Conservation (phyloP, 2,113 vertebrate species). For the Malurus elegans region DNA sequence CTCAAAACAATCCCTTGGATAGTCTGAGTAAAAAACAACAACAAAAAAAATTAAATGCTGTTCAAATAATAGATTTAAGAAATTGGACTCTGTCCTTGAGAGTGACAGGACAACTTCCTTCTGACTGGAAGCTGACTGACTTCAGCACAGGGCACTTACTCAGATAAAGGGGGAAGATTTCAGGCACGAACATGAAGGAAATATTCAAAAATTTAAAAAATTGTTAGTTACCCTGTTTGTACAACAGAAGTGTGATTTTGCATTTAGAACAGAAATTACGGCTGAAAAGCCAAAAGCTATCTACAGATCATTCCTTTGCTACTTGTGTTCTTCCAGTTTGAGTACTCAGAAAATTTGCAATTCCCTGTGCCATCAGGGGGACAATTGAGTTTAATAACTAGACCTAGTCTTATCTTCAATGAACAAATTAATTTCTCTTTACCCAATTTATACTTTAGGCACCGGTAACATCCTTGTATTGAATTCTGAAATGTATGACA, state of each 20-base stretch:
- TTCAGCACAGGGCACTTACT: neutral
- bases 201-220: neutral
- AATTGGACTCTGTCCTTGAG: neutral
- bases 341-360: neutral
- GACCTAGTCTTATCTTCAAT: neutral
- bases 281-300: neutral
- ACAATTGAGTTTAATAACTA: neutral
- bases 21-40: conserved; percentile 48
- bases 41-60: neutral
- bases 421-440: neutral
- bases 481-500: neutral
- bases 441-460: neutral
- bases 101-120: neutral
- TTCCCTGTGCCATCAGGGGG: neutral
- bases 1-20: conserved; percentile 83
- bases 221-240: neutral
- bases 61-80: neutral
- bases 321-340: neutral
- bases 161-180: neutral
- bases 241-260: neutral
- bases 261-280: neutral
- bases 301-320: neutral
- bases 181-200: neutral
- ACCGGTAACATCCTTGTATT: neutral
- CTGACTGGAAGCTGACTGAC: neutral